phyloP scores from a whole-genome alignment of 1,140 invertebrate genomes.

The Zeugodacus cucurbitae region DNA sequence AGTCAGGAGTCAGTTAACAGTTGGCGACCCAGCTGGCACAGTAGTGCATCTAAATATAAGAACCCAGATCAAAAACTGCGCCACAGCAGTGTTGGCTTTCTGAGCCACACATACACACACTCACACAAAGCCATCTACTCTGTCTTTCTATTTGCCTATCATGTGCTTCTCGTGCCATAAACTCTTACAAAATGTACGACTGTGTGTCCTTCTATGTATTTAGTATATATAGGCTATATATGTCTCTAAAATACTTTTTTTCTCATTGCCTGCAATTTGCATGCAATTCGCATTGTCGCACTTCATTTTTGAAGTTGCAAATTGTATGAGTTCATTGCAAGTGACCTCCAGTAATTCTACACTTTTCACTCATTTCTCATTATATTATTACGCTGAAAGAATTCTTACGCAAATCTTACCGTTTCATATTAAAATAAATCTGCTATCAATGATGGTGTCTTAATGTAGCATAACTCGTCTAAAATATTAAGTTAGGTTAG shows the following conservation, averaged over 20 bases:
- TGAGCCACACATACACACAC: too few species aligned
- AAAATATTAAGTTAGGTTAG: too few species aligned
- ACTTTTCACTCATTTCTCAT: neutral
- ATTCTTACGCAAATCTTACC: neutral
- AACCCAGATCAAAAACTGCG: neutral
- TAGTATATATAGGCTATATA: too few species aligned
- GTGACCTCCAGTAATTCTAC: slow-evolving; percentile 1
- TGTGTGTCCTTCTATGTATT: too few species aligned
- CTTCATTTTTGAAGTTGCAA: slow-evolving; percentile 19
- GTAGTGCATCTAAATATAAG: neutral
- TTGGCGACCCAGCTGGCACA: neutral
- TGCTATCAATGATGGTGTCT: too few species aligned
- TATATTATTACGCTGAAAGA: neutral
- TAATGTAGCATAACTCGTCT: too few species aligned
- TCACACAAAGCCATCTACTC: neutral
- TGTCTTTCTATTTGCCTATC: neutral
- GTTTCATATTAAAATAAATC: too few species aligned
- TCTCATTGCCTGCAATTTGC: neutral
- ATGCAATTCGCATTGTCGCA: slow-evolving; percentile 10
- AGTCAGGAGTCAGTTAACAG: neutral
- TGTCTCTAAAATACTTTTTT: neutral
- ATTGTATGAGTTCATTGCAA: slow-evolving; percentile 9
- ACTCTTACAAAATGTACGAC: neutral
- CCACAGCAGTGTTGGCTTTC: neutral
- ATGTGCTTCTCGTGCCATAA: neutral